Percentiles rank a stretch among this genome's conserved stretches.
Conservation (phyloP, 2,113 vertebrate species). For the Grammomys dolichurus region DNA sequence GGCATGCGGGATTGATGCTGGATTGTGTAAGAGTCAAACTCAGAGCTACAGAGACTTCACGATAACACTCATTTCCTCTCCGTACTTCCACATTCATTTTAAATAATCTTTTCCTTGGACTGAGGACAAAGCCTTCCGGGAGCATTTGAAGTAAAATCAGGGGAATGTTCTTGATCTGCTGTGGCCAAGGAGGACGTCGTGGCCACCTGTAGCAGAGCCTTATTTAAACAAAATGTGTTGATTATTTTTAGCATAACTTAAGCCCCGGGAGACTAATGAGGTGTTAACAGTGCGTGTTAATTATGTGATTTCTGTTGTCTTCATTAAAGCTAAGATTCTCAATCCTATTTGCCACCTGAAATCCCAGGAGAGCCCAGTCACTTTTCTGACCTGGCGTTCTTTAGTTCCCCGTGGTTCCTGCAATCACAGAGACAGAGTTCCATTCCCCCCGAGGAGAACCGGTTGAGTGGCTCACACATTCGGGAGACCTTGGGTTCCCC, state of each 20-base stretch:
- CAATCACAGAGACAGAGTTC: constrained; percentile 74
- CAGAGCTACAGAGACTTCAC: not conserved
- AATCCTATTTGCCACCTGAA: constrained; percentile 84
- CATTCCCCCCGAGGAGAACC: constrained; percentile 69
- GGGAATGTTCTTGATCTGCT: constrained; percentile 15
- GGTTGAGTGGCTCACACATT: constrained; percentile 64
- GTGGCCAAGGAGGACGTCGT: not conserved
- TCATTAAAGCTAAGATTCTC: constrained; percentile 80
- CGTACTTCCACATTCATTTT: not conserved
- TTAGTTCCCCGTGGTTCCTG: constrained; percentile 62
- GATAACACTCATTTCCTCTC: constrained; percentile 7
- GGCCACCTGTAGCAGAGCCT: constrained; percentile 63
- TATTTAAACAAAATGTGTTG: constrained; percentile 80
- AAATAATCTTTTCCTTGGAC: not conserved
- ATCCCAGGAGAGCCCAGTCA: constrained; percentile 71
- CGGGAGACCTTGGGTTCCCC: constrained; percentile 56
- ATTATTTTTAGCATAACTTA: constrained; percentile 84
- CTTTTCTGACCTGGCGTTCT: constrained; percentile 74
- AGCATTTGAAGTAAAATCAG: not conserved
- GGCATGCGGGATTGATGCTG: not conserved
- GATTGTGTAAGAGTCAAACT: constrained; percentile 29
- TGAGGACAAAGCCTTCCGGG: not conserved
- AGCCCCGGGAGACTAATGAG: constrained; percentile 84
- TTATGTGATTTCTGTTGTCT: constrained; percentile 84
- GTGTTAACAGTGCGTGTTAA: constrained; percentile 85